These are phyloP conservation scores for Bicyclus anynana DNA, from an alignment of 1,140 invertebrate genomes.

Conservation along the genomic window DNA sequence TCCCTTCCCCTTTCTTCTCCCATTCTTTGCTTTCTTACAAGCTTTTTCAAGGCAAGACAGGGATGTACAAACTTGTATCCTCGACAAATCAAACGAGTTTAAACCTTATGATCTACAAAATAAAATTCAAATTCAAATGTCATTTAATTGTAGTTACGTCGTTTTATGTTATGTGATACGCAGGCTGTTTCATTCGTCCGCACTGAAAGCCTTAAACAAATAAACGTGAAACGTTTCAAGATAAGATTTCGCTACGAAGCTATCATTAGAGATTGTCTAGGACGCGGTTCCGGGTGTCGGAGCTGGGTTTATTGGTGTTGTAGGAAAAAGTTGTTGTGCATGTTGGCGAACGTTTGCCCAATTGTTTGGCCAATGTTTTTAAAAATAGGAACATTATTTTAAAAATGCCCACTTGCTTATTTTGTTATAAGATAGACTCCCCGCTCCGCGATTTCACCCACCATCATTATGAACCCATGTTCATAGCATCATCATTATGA, in stretches of 20 bases:
- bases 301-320: background rate
- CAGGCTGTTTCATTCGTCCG: conserved; percentile 65
- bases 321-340: background rate
- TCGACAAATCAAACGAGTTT: conserved; percentile 17
- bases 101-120: conserved; percentile 11
- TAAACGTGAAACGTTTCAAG: conserved; percentile 56
- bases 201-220: conserved; percentile 73
- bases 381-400: no score
- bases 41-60: conserved; percentile 65
- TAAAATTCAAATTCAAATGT: conserved; percentile 25
- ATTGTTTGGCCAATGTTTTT: background rate
- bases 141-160: conserved; percentile 14
- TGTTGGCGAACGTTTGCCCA: background rate
- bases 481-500: no score
- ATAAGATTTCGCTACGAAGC: conserved; percentile 59
- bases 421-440: no score
- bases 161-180: conserved; percentile 40
- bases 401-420: no score
- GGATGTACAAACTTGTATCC: conserved; percentile 44
- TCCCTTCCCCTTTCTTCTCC: conserved; percentile 68
- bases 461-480: no score
- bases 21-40: conserved; percentile 74
- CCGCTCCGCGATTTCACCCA: no score
- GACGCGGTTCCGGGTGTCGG: conserved; percentile 11
- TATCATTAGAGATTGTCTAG: conserved; percentile 50